Conservation (phyloP, 1,140 invertebrate genomes). For the Pissodes strobi region DNA sequence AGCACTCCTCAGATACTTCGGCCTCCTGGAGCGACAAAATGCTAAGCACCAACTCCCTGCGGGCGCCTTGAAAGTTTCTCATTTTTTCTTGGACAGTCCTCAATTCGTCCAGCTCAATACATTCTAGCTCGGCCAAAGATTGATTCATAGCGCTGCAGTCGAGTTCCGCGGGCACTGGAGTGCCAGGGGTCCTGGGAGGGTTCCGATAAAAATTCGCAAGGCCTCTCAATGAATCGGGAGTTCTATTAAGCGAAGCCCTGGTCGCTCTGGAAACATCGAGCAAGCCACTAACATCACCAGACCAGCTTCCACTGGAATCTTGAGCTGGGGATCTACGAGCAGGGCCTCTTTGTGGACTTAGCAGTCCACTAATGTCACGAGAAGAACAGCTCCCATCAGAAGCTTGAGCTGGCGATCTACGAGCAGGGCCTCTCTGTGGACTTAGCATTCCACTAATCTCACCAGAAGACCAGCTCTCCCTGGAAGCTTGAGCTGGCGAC, state of each 20-base stretch:
- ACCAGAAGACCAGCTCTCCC: too few relatives aligned
- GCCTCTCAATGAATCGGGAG: neutral
- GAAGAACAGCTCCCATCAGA: too few relatives aligned
- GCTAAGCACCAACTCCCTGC: neutral
- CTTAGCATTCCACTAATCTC: too few relatives aligned
- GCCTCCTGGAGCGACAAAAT: neutral
- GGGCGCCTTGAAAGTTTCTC: neutral
- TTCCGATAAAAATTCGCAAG: neutral
- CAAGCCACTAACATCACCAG: too few relatives aligned
- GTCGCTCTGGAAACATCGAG: too few relatives aligned
- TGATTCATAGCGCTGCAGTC: neutral
- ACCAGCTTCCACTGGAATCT: too few relatives aligned
- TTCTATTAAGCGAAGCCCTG: neutral
- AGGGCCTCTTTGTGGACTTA: too few relatives aligned
- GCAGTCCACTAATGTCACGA: too few relatives aligned
- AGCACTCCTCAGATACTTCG: neutral
- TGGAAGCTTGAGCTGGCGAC: too few relatives aligned
- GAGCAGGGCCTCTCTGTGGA: too few relatives aligned
- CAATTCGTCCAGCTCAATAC: conserved; percentile 3
- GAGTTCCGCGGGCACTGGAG: neutral
- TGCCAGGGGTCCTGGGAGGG: neutral
- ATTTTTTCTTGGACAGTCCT: conserved; percentile 1
- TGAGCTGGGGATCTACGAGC: too few relatives aligned
- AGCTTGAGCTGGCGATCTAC: too few relatives aligned
- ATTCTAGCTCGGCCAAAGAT: conserved; percentile 4